A percentile compares a stretch with the other conserved stretches of the same genome.
phyloP scores from a whole-genome alignment of 2,113 vertebrate species.

The Entelurus aequoreus region DNA sequence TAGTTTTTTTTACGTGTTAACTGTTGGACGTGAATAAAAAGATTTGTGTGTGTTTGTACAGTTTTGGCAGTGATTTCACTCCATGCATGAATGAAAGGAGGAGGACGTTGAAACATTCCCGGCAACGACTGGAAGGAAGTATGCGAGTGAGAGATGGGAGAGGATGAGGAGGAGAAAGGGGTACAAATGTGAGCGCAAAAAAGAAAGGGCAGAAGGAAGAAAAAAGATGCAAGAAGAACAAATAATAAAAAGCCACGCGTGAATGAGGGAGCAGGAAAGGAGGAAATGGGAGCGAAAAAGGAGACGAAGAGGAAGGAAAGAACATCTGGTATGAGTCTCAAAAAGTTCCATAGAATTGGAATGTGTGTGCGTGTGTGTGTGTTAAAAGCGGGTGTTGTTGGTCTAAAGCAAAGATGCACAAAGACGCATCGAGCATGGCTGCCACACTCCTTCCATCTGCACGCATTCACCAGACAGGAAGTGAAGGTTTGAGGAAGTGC shows the following conservation, averaged over 20 bases:
- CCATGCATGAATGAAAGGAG: constrained; percentile 3
- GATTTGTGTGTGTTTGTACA: too few relatives aligned
- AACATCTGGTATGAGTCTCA: constrained; percentile 67
- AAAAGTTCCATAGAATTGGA: constrained; percentile 48
- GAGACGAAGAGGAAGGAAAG: constrained; percentile 30
- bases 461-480: constrained; percentile 24
- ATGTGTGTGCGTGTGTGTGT: constrained; percentile 7
- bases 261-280: constrained; percentile 25
- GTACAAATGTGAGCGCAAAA: background rate
- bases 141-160: constrained; percentile 18
- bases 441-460: constrained; percentile 54
- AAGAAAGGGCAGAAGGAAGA: background rate
- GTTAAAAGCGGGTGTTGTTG: constrained; percentile 26
- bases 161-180: constrained; percentile 2
- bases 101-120: constrained; percentile 14
- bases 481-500: constrained; percentile 30
- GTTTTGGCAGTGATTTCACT: too few relatives aligned
- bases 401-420: constrained; percentile 51
- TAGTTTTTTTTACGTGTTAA: too few relatives aligned
- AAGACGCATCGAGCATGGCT: constrained; percentile 49
- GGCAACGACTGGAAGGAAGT: constrained; percentile 18
- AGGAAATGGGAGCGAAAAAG: constrained; percentile 21
- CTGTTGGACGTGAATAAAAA: too few relatives aligned
- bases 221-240: constrained; percentile 2
- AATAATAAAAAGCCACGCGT: constrained; percentile 24